These are phyloP conservation scores for Physeter macrocephalus DNA, from an alignment of 2,113 vertebrate species.

Conservation along the genomic window DNA sequence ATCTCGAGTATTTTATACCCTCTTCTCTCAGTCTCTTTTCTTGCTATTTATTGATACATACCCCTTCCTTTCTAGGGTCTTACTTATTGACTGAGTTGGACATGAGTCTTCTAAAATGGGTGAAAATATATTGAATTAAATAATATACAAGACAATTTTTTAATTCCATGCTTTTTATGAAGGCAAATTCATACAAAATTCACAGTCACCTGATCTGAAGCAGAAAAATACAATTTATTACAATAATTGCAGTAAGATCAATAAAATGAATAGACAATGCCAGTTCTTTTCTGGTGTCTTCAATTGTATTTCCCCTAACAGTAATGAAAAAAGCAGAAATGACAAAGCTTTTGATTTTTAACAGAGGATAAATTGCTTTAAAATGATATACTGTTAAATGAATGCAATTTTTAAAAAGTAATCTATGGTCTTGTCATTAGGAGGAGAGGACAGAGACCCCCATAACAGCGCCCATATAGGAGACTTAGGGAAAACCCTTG, in stretches of 20 bases:
- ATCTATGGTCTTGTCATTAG: neutral
- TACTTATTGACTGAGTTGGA: neutral
- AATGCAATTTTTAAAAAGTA: neutral
- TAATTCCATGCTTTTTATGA: neutral
- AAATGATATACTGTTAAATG: neutral
- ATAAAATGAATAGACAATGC: neutral
- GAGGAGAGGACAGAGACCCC: neutral
- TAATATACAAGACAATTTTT: neutral
- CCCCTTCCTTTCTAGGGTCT: neutral
- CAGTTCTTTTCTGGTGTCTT: neutral
- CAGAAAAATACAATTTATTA: neutral
- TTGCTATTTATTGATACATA: neutral
- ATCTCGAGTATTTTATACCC: too few species aligned
- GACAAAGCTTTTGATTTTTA: neutral
- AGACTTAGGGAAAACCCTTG: neutral
- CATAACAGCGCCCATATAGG: accelerated
- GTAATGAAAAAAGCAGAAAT: neutral
- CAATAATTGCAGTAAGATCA: neutral
- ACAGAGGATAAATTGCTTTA: neutral
- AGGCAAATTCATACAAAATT: neutral
- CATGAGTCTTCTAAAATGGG: neutral
- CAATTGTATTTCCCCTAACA: neutral
- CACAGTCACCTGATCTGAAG: neutral
- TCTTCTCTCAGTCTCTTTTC: neutral
- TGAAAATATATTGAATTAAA: neutral